A percentile compares a stretch with the other conserved stretches of the same genome.
Evolutionary conservation across 2,113 vertebrate genomes (phyloP).

Genomic region (Sclerurus mexicanus): DNA sequence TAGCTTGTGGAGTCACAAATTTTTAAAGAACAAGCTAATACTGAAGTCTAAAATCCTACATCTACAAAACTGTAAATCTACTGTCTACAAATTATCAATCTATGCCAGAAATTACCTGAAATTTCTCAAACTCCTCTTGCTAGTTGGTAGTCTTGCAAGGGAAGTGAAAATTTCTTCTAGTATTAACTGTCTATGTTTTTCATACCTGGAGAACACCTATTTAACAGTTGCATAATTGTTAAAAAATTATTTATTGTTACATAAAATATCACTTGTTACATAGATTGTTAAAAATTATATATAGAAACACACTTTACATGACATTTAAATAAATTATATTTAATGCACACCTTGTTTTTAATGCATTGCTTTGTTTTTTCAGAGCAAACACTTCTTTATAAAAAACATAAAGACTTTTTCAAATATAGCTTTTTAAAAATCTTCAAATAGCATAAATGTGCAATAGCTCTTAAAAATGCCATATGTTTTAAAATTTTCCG

Average conservation of each 20-base stretch:
- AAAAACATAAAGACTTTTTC: neutral
- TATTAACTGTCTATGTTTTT: neutral
- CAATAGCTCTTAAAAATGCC: neutral
- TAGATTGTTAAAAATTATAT: neutral
- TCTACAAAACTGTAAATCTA: neutral
- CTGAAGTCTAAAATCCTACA: neutral
- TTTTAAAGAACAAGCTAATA: neutral
- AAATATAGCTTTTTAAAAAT: neutral
- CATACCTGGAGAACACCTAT: neutral
- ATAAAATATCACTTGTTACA: neutral
- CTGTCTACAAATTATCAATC: neutral
- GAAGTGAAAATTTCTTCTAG: slow-evolving; percentile 12
- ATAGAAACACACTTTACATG: neutral
- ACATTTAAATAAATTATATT: neutral
- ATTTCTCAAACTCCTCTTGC: slow-evolving; percentile 2
- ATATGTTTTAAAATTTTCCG: neutral
- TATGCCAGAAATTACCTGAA: neutral
- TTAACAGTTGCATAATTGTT: neutral
- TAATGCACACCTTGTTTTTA: neutral
- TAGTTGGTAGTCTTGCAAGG: neutral
- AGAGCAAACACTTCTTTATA: neutral
- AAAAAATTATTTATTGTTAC: neutral
- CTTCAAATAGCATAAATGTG: neutral
- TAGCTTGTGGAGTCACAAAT: neutral
- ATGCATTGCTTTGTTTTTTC: neutral